phyloP scores from a whole-genome alignment of 2,888 invertebrate genomes.

The Diarsia brunnea region DNA sequence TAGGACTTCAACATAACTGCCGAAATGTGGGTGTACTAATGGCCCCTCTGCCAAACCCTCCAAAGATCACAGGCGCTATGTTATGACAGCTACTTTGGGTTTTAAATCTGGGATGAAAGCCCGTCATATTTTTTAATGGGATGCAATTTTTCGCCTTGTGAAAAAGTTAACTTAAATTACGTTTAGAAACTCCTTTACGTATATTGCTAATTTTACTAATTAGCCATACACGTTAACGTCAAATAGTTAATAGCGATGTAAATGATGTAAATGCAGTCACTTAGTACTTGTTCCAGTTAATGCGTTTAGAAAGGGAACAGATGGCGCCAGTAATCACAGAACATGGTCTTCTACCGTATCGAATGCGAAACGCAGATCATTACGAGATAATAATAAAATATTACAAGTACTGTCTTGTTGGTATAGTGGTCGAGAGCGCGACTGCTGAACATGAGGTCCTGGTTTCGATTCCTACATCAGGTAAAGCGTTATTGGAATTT shows the following conservation, averaged over 20 bases:
- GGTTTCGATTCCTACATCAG: neutral
- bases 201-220: too few species aligned
- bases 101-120: neutral
- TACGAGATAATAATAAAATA: neutral
- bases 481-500: neutral
- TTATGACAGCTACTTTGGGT: too few species aligned
- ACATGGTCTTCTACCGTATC: neutral
- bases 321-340: conserved; percentile 20
- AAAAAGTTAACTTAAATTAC: neutral
- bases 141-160: neutral
- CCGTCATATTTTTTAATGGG: neutral
- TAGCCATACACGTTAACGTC: neutral
- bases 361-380: conserved; percentile 6
- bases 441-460: neutral
- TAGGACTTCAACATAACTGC: too few species aligned
- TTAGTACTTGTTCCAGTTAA: conserved; percentile 44
- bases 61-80: too few species aligned
- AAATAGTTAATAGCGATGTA: conserved; percentile 12
- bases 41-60: too few species aligned
- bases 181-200: too few species aligned
- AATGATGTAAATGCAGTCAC: conserved; percentile 25
- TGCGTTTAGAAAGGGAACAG: conserved; percentile 41
- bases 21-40: too few species aligned
- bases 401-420: neutral
- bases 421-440: neutral